Percentiles rank a stretch among this genome's conserved stretches.
Evolutionary conservation across 2,797 vertebrate genomes (phyloP).

Genomic region (Falco biarmicus): DNA sequence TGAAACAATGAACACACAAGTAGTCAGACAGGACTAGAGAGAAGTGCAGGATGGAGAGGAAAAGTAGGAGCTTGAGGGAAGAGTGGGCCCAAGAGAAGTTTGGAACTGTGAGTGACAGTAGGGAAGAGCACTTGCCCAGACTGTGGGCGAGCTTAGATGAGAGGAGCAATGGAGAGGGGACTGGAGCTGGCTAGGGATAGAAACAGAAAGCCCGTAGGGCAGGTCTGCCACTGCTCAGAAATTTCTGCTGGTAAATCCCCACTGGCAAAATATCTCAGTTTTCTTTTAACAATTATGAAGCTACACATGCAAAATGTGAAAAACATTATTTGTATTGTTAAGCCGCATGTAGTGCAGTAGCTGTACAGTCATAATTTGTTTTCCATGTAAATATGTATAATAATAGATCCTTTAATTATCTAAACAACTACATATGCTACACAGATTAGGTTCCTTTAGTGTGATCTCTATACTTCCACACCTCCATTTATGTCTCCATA

Average conservation of each 20-base stretch:
- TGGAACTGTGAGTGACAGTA: neutral
- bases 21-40: neutral
- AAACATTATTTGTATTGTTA: neutral
- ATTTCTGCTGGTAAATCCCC: neutral
- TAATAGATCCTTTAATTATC: neutral
- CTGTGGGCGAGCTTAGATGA: neutral
- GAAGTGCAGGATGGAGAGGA: neutral
- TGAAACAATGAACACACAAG: neutral
- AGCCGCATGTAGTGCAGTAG: neutral
- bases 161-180: neutral
- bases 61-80: neutral
- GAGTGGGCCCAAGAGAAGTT: neutral
- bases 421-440: neutral
- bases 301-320: neutral
- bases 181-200: neutral
- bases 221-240: rapidly evolving
- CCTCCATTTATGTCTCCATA: neutral
- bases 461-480: neutral
- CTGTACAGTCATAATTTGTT: neutral
- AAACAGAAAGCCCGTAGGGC: neutral
- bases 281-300: neutral
- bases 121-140: neutral
- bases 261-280: neutral
- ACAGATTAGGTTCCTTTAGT: neutral
- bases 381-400: neutral